Evolutionary conservation across 2,797 vertebrate species (phyloP), one percentile per base, ranked within the genome.

Genomic region (Morus bassanus): DNA sequence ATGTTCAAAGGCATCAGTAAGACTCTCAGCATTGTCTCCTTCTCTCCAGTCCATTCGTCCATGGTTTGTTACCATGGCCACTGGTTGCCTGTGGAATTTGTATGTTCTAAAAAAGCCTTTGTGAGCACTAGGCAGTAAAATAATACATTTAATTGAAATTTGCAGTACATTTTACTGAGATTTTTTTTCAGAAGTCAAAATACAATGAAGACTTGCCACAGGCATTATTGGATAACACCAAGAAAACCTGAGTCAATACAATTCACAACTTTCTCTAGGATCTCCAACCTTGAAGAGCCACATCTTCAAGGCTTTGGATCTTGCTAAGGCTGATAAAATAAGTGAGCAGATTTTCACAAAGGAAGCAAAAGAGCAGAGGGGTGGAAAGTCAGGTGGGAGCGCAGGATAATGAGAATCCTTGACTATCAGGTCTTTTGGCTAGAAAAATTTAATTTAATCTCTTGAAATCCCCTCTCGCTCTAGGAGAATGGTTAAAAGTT

Each of bases 241-340:
- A 75, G 48, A 85, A 91, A 95, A 81, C 33, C 23, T 33, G 18
- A 80, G 25, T 81, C 30, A 25, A 46, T 85, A 72, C 24, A 88
- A 64, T 46, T 48, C 33, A 88, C 31, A n/a, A 1, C 87, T 89
- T 91, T 63, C 65, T 86, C 59, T 67, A 92, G 59, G 54, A 88
- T 60, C 33, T 78, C 74, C 35, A 89, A 4, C 72, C 54, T 87
- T 3, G n/a, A 70, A 93, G 28, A 77, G 33, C 8, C 15, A 35
- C 35, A 84, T 85, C 57, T 91, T 78, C 68, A 81, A 89, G 78
- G 81, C 50, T 46, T 75, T 53, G 85, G 57, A 67, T 92, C 73
- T 85, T 82, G 50, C 82, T 87, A 74, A 91, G 69, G 59, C 59
- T 83, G 45, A 67, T 25, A 76, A 91, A 94, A 85, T 85, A 95